These are phyloP conservation scores for Hesperophylax magnus DNA, from an alignment of 1,140 invertebrate species.

Conservation along the genomic window DNA sequence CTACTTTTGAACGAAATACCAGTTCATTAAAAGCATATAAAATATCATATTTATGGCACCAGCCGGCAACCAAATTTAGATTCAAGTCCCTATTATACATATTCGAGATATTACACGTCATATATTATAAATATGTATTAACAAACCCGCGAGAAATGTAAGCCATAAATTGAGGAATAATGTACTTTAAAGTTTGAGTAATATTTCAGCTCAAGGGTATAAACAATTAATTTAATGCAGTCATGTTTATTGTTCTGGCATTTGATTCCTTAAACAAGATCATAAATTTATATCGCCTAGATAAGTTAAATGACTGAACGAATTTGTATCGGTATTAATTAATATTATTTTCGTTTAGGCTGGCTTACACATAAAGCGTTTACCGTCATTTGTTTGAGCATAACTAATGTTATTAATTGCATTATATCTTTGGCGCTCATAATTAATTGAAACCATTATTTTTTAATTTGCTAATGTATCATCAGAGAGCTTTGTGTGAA, in stretches of 20 bases:
- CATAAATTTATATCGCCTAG: constrained; percentile 26
- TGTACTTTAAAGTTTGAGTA: constrained; percentile 3
- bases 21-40: too few relatives aligned
- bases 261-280: constrained; percentile 36
- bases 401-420: constrained; percentile 23
- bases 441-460: background rate
- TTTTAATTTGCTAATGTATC: background rate
- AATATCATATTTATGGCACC: too few relatives aligned
- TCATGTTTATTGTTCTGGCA: constrained; percentile 36
- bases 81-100: too few relatives aligned
- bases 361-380: background rate
- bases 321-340: constrained; percentile 26
- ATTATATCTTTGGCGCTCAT: background rate
- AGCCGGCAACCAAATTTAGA: too few relatives aligned
- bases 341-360: background rate
- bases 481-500: too few relatives aligned
- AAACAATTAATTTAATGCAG: constrained; percentile 24
- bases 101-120: too few relatives aligned
- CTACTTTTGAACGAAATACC: too few relatives aligned
- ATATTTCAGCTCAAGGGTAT: constrained; percentile 38
- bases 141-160: background rate
- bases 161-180: constrained; percentile 14
- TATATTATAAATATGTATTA: too few relatives aligned
- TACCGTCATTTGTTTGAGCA: background rate
- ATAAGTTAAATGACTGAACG: constrained; percentile 8